Evolutionary conservation across 2,113 vertebrate species (phyloP), one percentile per base, ranked within the genome.

Genomic region (Istiophorus platypterus): DNA sequence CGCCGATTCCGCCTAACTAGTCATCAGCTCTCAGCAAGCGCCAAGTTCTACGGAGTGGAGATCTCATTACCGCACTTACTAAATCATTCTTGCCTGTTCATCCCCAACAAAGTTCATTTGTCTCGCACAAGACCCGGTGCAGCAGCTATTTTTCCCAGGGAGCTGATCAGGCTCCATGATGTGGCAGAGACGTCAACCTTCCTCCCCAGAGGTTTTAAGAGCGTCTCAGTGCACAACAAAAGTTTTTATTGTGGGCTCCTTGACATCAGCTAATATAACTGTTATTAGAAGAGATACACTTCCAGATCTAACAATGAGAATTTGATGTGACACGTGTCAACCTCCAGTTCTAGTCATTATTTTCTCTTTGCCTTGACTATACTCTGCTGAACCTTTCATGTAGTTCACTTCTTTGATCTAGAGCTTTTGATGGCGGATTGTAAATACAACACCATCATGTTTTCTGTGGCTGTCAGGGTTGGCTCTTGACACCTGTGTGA

Each of bases 271-370:
- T 80, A 88, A 85, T 78, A 54, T 56, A 67, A 71, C 72, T 64
- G 70, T 88, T 84, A 80, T 79, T 81, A 84, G 31, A 14, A 22
- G 65, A 74, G 68, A 76, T 74, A 75, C 34, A 67, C 80, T 85
- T 67, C 81, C 62, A 76, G 63, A 63, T 81, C 56, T 52, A 84
- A 90, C 86, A 72, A 78, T 63, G 51, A 79, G 52, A 56, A 73
- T 26, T 54, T 63, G 72, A 89, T 71, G 7, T 76, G 85, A 89
- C 84, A 87, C 7, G 42, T 80, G 80, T 91, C 80, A 90, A 75
- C 80, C 51, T 27, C 34, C 54, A 51, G 58, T 87, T 86, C 74
- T 80, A 86, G 79, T 93, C 91, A 88, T 93, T 89, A 88, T 86
- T 86, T 89, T 85, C 74, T 75, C 77, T 91, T 85, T 78, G 58